These are phyloP conservation scores for Dryadula phaetusa DNA, from an alignment of 2,888 invertebrate species.

Conservation along the genomic window DNA sequence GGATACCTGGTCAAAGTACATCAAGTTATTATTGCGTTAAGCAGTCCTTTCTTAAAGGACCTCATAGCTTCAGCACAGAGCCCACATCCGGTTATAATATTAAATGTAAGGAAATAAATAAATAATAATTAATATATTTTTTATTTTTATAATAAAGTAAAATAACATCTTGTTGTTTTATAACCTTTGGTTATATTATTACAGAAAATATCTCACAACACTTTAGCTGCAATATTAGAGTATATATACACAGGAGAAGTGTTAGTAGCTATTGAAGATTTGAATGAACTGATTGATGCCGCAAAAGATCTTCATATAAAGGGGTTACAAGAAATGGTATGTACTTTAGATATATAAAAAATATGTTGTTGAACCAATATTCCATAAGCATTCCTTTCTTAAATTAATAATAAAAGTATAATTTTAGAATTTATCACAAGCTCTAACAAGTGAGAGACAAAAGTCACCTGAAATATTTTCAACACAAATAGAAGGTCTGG, in stretches of 20 bases:
- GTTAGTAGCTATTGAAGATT: constrained; percentile 59
- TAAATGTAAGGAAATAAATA: constrained; percentile 66
- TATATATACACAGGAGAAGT: constrained; percentile 79
- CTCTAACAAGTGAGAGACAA: constrained; percentile 18
- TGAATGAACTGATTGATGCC: constrained; percentile 66
- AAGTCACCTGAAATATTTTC: constrained; percentile 25
- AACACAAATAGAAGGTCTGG: constrained; percentile 8
- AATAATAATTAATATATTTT: not conserved
- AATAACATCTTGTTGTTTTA: not conserved
- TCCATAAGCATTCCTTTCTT: not conserved
- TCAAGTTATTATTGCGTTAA: constrained; percentile 72
- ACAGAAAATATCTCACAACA: constrained; percentile 71
- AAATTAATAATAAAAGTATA: constrained; percentile 22
- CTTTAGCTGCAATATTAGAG: constrained; percentile 68
- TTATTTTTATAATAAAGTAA: not conserved
- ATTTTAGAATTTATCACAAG: constrained; percentile 36
- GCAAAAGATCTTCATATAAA: constrained; percentile 72
- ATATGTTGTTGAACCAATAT: constrained; percentile 1
- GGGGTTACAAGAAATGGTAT: constrained; percentile 72
- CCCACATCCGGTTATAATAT: constrained; percentile 74
- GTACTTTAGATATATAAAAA: constrained; percentile 22
- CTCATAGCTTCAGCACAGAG: constrained; percentile 69
- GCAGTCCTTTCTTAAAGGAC: constrained; percentile 78
- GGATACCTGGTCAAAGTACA: constrained; percentile 78
- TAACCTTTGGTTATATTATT: constrained; percentile 47